phyloP scores from a whole-genome alignment of 1,140 invertebrate species.

The Metopolophium dirhodum region DNA sequence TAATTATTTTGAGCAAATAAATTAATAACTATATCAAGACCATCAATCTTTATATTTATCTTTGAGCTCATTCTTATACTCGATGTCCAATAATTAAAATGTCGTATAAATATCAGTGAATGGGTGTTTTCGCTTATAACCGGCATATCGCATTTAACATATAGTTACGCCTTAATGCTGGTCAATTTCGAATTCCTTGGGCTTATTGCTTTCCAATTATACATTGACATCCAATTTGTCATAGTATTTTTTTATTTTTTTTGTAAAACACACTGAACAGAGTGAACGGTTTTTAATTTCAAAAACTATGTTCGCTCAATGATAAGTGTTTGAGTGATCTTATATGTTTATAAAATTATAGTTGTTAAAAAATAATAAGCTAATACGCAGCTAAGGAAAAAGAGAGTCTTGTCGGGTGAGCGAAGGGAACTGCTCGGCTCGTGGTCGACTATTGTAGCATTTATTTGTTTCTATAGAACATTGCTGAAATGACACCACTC shows the following conservation, averaged over 20 bases:
- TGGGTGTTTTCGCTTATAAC: background rate
- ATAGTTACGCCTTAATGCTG: background rate
- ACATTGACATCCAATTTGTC: background rate
- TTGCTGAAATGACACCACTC: background rate
- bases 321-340: background rate
- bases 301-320: background rate
- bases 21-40: background rate
- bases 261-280: background rate
- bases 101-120: background rate
- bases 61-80: background rate
- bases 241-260: background rate
- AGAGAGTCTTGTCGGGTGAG: background rate
- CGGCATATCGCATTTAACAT: background rate
- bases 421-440: fast-evolving
- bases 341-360: background rate
- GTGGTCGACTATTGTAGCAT: background rate
- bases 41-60: background rate
- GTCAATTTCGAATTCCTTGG: background rate
- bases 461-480: background rate
- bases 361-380: background rate
- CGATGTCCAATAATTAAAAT: background rate
- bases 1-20: background rate
- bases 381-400: too few species aligned
- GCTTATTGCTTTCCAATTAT: background rate
- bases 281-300: background rate